Evolutionary conservation across 2,113 vertebrate species (phyloP), one percentile per base, ranked within the genome.

Genomic region (Channa argus): DNA sequence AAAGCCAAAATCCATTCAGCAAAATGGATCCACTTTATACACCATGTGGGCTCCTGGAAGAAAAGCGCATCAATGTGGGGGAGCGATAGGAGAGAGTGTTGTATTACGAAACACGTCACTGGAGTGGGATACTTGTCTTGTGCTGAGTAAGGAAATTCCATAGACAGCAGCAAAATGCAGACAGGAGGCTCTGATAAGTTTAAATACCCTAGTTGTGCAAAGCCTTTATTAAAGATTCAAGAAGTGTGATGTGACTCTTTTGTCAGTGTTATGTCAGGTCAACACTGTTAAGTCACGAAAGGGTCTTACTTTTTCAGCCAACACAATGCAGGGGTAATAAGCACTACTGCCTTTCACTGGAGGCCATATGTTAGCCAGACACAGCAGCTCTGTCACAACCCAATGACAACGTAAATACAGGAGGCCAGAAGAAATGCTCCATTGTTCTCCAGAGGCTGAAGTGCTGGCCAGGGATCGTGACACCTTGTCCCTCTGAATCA

Each of bases 321-420:
- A 79, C 67, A 86, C 78, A 89, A 89, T 85, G 51, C 67, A 79
- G 59, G 52, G 68, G 82, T 82, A 87, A 88, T 74, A 67, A 78
- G 63, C 71, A 74, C 78, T 67, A 55, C 73, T 64, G 66, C 50
- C 79, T 74, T 55, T 79, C 74, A 80, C 71, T 78, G 89, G 74
- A 88, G 68, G 67, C 91, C 92, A 91, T 93, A 92, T 93, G 89
- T 64, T 86, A 81, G 14, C 71, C 89, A 92, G 89, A 90, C 86
- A 82, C 79, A 84, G 1, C 71, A 87, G 76, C 85, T 82, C 56
- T 79, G 87, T 91, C 74, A 63, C 86, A 82, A 74, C 75, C 47
- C 79, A 75, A 11, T 24, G 62, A 85, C 85, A 86, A 63, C 44
- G 41, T 76, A 80, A 89, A 91, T 69, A 84, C 63, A 86, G 49